Evolutionary conservation across 2,113 vertebrate genomes (phyloP).

Genomic region (Rafetus swinhoei): DNA sequence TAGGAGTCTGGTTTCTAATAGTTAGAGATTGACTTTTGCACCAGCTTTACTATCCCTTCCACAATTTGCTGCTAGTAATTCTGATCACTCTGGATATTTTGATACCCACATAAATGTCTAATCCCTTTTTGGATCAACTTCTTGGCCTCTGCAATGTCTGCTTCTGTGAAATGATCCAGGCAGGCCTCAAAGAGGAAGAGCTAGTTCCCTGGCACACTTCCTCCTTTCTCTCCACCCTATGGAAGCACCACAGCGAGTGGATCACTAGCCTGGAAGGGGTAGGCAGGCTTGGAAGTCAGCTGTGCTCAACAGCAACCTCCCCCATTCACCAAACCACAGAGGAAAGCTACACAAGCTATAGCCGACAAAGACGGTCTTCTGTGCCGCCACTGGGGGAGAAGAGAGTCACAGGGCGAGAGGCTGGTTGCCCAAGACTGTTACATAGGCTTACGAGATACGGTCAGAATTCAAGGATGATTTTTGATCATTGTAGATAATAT

Average conservation of each 20-base stretch:
- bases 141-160: not conserved
- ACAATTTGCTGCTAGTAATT: not conserved
- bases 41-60: not conserved
- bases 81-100: not conserved
- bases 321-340: no score
- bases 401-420: not conserved
- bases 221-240: not conserved
- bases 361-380: no score
- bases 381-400: not conserved
- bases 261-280: no score
- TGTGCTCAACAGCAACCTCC: no score
- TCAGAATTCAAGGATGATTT: not conserved
- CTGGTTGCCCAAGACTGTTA: not conserved
- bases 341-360: no score
- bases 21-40: not conserved
- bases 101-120: not conserved
- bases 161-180: not conserved
- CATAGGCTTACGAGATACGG: not conserved
- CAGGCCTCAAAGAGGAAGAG: not conserved
- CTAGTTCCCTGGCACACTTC: not conserved
- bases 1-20: not conserved
- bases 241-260: not conserved
- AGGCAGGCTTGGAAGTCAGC: no score
- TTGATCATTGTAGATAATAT: not conserved
- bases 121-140: not conserved